These are phyloP conservation scores for Hirudinaria manillensis DNA, from an alignment of 2,888 invertebrate species.

Conservation along the genomic window DNA sequence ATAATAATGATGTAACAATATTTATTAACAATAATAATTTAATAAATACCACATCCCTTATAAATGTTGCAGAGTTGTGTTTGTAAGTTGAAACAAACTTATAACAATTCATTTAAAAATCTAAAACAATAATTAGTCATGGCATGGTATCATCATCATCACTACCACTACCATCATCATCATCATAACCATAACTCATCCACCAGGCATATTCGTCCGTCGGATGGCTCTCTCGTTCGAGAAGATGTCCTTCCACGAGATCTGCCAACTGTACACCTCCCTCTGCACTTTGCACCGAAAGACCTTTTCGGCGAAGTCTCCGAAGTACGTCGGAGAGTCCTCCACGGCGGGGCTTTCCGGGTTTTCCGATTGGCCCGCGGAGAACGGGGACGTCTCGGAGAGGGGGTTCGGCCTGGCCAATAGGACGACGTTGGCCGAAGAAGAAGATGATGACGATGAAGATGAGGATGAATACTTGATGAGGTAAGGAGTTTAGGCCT, in stretches of 20 bases:
- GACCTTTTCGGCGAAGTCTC: not conserved
- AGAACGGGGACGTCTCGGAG: not conserved
- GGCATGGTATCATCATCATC: no score
- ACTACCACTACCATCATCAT: no score
- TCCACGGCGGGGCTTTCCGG: conserved; percentile 1
- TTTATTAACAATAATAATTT: no score
- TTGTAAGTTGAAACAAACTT: no score
- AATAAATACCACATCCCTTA: no score
- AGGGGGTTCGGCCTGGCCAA: not conserved
- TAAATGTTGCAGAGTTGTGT: no score
- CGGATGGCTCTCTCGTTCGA: conserved; percentile 75
- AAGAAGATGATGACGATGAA: not conserved
- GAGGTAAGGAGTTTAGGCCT: not conserved
- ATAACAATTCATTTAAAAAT: no score
- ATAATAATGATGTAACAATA: no score
- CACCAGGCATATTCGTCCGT: conserved; percentile 72
- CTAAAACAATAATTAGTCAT: no score
- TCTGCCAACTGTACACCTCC: conserved; percentile 66
- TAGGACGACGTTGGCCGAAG: not conserved
- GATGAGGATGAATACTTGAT: not conserved
- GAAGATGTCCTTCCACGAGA: conserved; percentile 75
- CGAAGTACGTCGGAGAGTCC: not conserved
- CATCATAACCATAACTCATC: no score
- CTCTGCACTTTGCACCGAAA: conserved; percentile 59
- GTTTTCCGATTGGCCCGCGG: not conserved